These are phyloP conservation scores for Brenthis ino DNA, from an alignment of 2,888 invertebrate genomes.

Conservation along the genomic window DNA sequence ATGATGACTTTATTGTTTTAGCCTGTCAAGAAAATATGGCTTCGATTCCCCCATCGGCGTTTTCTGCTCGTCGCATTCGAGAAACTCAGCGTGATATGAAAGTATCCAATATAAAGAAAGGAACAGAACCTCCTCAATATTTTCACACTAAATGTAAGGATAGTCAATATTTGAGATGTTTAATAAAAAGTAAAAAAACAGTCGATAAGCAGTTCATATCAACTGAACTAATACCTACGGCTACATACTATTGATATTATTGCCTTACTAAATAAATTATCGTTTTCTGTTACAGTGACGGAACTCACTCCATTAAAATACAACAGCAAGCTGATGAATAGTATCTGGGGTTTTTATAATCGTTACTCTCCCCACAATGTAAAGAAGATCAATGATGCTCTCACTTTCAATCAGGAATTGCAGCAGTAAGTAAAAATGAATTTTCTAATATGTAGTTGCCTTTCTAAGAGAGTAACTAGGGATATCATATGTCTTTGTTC, in stretches of 20 bases:
- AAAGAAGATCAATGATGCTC: constrained; percentile 87
- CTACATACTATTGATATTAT: neutral
- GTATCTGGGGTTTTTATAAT: constrained; percentile 95
- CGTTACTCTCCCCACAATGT: constrained; percentile 94
- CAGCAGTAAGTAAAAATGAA: constrained; percentile 66
- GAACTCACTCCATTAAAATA: constrained; percentile 89
- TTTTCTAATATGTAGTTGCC: neutral
- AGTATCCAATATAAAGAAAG: constrained; percentile 75
- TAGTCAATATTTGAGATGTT: too few relatives aligned
- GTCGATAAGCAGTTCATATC: too few relatives aligned
- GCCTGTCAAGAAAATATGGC: constrained; percentile 84
- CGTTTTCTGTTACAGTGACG: constrained; percentile 72
- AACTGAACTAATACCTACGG: too few relatives aligned
- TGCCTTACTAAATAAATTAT: neutral
- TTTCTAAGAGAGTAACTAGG: too few relatives aligned
- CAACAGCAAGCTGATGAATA: constrained; percentile 94
- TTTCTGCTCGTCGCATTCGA: constrained; percentile 87
- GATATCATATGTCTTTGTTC: too few relatives aligned
- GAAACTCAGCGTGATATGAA: constrained; percentile 82
- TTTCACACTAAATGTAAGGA: constrained; percentile 64
- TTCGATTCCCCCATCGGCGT: constrained; percentile 89
- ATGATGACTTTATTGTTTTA: constrained; percentile 47
- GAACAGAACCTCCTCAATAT: constrained; percentile 58
- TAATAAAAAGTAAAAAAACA: too few relatives aligned
- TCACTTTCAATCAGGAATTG: constrained; percentile 70